Percentiles rank a stretch among this genome's conserved stretches.
Evolutionary conservation across 2,888 invertebrate genomes (phyloP).

Genomic region (Tinea trinotella): DNA sequence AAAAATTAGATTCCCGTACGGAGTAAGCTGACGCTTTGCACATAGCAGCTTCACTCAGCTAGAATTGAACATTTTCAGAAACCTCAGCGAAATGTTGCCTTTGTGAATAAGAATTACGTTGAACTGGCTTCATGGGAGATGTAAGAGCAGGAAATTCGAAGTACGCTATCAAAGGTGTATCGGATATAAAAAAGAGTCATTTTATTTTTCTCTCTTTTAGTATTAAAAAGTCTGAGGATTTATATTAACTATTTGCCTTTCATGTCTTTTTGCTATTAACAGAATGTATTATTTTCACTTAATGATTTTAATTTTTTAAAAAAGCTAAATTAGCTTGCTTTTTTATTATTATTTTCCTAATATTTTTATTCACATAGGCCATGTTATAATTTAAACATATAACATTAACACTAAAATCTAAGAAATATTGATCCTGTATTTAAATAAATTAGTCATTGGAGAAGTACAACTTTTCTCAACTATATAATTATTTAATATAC

Average conservation of each 20-base stretch:
- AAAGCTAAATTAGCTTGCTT: too few relatives aligned
- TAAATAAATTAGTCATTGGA: too few relatives aligned
- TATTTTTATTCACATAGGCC: too few relatives aligned
- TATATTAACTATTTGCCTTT: background rate
- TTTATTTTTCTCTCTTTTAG: slow-evolving; percentile 4
- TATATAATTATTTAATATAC: too few relatives aligned
- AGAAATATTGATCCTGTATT: too few relatives aligned
- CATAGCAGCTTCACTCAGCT: background rate
- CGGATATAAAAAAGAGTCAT: slow-evolving; percentile 8
- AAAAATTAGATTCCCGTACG: slow-evolving; percentile 5
- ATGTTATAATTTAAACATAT: too few relatives aligned
- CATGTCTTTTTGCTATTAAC: too few relatives aligned
- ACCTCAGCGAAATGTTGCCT: slow-evolving; percentile 18
- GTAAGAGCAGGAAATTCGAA: slow-evolving; percentile 2
- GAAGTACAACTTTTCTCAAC: too few relatives aligned
- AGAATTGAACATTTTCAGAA: slow-evolving; percentile 16
- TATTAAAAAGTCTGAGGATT: background rate
- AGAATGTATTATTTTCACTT: too few relatives aligned
- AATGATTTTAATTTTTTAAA: too few relatives aligned
- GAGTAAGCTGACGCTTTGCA: slow-evolving; percentile 15
- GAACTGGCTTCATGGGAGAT: background rate
- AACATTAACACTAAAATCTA: too few relatives aligned
- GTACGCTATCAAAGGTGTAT: slow-evolving; percentile 13
- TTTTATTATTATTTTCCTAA: too few relatives aligned
- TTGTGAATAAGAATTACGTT: slow-evolving; percentile 18